phyloP scores from a whole-genome alignment of 2,888 invertebrate genomes.

The Stratiomys singularior region DNA sequence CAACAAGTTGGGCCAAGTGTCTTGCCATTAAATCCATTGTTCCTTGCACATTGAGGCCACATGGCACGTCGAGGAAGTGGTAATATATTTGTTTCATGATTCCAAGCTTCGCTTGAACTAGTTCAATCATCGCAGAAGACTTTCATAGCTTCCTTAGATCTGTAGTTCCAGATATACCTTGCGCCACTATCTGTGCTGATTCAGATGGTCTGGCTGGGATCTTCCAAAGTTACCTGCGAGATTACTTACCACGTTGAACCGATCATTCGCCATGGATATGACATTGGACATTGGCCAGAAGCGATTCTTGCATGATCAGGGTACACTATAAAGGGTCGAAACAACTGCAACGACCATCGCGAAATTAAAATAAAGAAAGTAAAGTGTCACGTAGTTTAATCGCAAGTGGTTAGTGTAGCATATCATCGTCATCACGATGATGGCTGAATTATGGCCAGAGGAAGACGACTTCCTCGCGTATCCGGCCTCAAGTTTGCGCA shows the following conservation, averaged over 20 bases:
- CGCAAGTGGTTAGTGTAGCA: constrained; percentile 37
- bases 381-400: constrained; percentile 38
- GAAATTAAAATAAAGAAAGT: constrained; percentile 19
- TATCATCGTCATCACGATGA: constrained; percentile 13
- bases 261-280: constrained; percentile 25
- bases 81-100: no score
- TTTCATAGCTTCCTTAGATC: no score
- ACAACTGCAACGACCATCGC: not conserved
- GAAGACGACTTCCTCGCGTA: constrained; percentile 43
- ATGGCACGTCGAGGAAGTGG: no score
- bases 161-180: no score
- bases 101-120: no score
- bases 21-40: not conserved
- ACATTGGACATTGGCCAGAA: constrained; percentile 22
- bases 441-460: constrained; percentile 15
- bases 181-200: no score
- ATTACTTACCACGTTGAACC: constrained; percentile 7
- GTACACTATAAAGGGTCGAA: not conserved
- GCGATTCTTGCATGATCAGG: not conserved
- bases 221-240: not conserved
- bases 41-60: not conserved
- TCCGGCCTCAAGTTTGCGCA: not conserved
- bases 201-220: not conserved
- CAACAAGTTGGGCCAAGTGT: not conserved
- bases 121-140: no score